Evolutionary conservation across 2,797 vertebrate species (phyloP).

Genomic region (Knipowitschia caucasica): DNA sequence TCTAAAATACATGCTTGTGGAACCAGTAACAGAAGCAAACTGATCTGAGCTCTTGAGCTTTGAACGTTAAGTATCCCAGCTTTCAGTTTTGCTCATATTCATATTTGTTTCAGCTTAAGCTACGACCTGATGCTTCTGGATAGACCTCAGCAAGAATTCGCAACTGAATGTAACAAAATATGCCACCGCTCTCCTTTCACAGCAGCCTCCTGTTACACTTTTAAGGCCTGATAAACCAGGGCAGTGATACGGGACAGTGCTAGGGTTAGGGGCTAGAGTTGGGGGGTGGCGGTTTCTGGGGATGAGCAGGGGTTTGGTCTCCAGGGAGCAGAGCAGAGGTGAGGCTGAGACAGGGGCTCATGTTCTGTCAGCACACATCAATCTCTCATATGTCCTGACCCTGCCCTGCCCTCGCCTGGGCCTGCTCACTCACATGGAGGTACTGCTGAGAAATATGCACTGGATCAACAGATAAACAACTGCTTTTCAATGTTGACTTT

Average conservation of each 20-base stretch:
- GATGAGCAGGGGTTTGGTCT: slow-evolving; percentile 37
- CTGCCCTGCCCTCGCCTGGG: slow-evolving; percentile 56
- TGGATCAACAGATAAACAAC: slow-evolving; percentile 25
- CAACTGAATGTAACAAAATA: slow-evolving; percentile 63
- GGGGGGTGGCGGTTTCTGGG: slow-evolving; percentile 29
- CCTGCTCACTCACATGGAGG: slow-evolving; percentile 55
- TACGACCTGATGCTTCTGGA: slow-evolving; percentile 20
- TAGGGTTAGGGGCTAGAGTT: slow-evolving; percentile 31
- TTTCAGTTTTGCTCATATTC: slow-evolving; percentile 27
- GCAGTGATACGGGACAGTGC: slow-evolving; percentile 38
- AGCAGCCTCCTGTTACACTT: slow-evolving; percentile 49
- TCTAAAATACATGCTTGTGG: too few relatives aligned
- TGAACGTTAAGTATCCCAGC: too few relatives aligned
- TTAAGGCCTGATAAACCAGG: slow-evolving; percentile 49
- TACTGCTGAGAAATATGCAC: slow-evolving; percentile 61
- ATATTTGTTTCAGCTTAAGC: slow-evolving; percentile 3
- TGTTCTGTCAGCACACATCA: slow-evolving; percentile 74
- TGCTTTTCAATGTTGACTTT: neutral
- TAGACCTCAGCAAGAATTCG: slow-evolving; percentile 51
- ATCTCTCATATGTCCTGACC: slow-evolving; percentile 74
- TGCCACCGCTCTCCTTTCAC: slow-evolving; percentile 61
- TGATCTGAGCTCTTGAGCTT: too few relatives aligned
- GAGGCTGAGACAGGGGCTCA: slow-evolving; percentile 59
- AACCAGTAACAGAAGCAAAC: too few relatives aligned
- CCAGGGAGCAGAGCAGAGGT: slow-evolving; percentile 32